Conservation (phyloP, 2,113 vertebrate genomes). For the Thymallus thymallus region DNA sequence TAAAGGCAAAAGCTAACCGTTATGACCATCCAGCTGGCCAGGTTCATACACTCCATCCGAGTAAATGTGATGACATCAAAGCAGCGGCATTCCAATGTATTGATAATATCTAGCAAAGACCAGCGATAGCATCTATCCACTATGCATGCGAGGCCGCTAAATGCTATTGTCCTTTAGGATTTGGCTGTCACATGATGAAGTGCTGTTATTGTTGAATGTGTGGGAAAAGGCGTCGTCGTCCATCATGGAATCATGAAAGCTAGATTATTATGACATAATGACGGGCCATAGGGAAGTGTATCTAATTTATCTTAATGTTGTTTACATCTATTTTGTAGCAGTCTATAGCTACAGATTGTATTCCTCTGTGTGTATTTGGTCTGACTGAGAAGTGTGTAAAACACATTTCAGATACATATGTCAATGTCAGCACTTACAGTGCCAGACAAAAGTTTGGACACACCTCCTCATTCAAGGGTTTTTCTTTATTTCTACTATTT, state of each 20-base stretch:
- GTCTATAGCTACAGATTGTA: background rate
- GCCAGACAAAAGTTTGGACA: too few relatives aligned
- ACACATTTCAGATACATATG: conserved; percentile 37
- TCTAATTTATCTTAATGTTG: background rate
- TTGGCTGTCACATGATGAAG: conserved; percentile 12
- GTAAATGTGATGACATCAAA: conserved; percentile 52
- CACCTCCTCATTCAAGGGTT: too few relatives aligned
- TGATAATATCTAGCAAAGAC: conserved; percentile 41
- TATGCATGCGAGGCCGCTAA: conserved; percentile 4
- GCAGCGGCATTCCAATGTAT: conserved; percentile 26
- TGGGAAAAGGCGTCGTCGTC: background rate
- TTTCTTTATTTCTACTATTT: too few relatives aligned
- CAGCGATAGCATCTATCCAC: background rate
- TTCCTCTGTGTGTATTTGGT: conserved; percentile 26
- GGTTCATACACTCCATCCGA: conserved; percentile 30
- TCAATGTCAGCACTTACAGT: conserved; percentile 32
- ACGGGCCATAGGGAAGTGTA: background rate
- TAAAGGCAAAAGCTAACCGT: conserved; percentile 27
- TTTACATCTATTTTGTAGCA: background rate
- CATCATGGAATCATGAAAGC: background rate
- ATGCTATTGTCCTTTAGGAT: conserved; percentile 17
- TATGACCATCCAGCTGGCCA: conserved; percentile 8
- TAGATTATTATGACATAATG: background rate
- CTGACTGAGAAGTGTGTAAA: background rate
- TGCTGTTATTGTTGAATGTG: background rate